phyloP scores from a whole-genome alignment of 2,888 invertebrate genomes.

The Volucella inanis region DNA sequence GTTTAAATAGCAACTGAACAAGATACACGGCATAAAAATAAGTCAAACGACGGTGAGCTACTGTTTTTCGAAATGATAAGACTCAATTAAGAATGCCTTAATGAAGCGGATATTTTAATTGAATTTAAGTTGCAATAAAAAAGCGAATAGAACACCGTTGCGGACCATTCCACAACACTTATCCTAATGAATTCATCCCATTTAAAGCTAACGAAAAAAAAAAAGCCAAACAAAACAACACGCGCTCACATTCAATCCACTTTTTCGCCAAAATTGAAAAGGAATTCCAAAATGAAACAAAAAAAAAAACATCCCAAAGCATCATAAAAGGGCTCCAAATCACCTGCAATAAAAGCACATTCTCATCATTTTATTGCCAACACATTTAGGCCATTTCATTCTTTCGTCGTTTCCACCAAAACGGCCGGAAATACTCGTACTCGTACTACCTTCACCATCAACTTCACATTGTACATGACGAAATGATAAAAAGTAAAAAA shows the following conservation, averaged over 20 bases:
- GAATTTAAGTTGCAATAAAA: too few species aligned
- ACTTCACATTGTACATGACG: neutral
- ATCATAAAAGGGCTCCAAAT: slow-evolving; percentile 48
- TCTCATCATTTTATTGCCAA: slow-evolving; percentile 59
- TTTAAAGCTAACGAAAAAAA: too few species aligned
- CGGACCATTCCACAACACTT: too few species aligned
- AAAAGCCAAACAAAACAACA: too few species aligned
- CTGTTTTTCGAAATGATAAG: too few species aligned
- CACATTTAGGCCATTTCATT: slow-evolving; percentile 37
- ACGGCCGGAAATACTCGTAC: slow-evolving; percentile 4
- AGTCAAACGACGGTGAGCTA: too few species aligned
- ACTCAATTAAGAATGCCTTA: too few species aligned
- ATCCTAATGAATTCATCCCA: too few species aligned
- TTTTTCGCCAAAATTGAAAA: slow-evolving; percentile 34
- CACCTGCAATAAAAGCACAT: slow-evolving; percentile 59
- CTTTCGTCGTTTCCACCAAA: slow-evolving; percentile 23
- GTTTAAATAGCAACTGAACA: too few species aligned
- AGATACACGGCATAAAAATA: too few species aligned
- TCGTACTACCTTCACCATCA: neutral
- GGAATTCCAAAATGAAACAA: slow-evolving; percentile 22
- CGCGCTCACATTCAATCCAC: neutral
- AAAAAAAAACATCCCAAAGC: neutral
- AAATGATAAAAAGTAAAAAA: slow-evolving; percentile 28
- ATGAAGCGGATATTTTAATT: too few species aligned
- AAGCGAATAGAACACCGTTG: too few species aligned